phyloP scores from a whole-genome alignment of 2,888 invertebrate species.

The Muscina levida region DNA sequence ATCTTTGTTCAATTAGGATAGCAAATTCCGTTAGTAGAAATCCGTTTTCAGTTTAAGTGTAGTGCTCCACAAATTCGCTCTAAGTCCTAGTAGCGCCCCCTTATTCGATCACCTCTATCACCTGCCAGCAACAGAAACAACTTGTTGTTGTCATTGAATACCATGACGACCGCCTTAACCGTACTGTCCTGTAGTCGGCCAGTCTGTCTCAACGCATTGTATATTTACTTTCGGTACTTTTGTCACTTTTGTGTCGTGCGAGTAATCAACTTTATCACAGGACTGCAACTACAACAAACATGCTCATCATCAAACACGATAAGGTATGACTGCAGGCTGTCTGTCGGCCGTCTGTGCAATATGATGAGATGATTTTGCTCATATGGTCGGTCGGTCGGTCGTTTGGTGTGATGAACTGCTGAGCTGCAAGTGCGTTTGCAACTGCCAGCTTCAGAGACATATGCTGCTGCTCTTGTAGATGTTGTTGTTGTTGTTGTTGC shows the following conservation, averaged over 20 bases:
- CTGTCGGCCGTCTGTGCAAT: not conserved
- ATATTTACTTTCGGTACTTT: constrained; percentile 61
- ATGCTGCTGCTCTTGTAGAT: no score
- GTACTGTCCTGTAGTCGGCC: constrained; percentile 41
- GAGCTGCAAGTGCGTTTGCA: not conserved
- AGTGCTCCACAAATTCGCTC: no score
- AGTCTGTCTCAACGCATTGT: constrained; percentile 43
- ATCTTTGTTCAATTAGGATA: no score
- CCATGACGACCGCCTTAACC: not conserved
- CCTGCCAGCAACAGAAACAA: constrained; percentile 18
- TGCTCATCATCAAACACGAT: constrained; percentile 35
- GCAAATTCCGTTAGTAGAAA: no score
- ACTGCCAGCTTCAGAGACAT: not conserved
- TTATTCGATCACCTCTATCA: no score
- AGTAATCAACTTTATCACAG: constrained; percentile 43
- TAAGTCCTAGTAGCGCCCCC: no score
- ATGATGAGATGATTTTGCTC: not conserved
- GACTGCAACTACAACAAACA: constrained; percentile 20
- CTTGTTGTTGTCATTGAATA: not conserved
- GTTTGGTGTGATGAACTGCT: no score
- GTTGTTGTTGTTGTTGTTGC: no score
- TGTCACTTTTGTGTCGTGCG: constrained; percentile 60
- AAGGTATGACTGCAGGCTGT: constrained; percentile 52
- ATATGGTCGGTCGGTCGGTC: no score
- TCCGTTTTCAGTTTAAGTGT: no score